These are phyloP conservation scores for Prunella himalayana DNA, from an alignment of 2,113 vertebrate genomes.

Conservation along the genomic window DNA sequence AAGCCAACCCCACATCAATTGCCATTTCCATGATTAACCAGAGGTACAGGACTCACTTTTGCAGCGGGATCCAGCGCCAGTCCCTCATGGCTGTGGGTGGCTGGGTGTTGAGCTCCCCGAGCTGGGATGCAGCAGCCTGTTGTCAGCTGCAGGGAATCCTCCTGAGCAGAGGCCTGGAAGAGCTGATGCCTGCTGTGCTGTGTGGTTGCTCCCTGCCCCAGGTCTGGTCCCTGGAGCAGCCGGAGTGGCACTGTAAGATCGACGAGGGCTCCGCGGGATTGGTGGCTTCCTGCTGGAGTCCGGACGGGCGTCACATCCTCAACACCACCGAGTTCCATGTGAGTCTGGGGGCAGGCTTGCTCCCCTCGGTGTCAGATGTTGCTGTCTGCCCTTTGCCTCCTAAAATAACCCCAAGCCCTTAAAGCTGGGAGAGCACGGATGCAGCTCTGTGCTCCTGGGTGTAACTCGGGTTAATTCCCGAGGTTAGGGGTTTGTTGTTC, in stretches of 20 bases:
- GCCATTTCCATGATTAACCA: too few relatives aligned
- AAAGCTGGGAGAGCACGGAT: neutral
- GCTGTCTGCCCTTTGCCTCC: conserved; percentile 69
- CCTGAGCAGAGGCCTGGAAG: neutral
- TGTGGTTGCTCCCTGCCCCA: conserved; percentile 25
- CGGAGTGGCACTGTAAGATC: conserved; percentile 95
- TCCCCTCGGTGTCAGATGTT: conserved; percentile 73
- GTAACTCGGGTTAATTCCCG: neutral
- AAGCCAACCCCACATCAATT: neutral
- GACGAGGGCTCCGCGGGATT: conserved; percentile 95
- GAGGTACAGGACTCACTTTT: conserved; percentile 70
- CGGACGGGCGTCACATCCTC: conserved; percentile 97
- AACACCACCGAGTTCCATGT: conserved; percentile 98
- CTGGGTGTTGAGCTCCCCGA: neutral
- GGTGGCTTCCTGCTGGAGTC: conserved; percentile 94
- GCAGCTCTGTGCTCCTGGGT: neutral
- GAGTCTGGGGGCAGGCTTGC: conserved; percentile 73
- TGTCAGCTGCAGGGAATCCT: fast-evolving
- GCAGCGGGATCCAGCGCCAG: conserved; percentile 77
- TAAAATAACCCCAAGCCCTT: conserved; percentile 72
- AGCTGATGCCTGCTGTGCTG: neutral
- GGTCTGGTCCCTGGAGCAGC: conserved; percentile 97
- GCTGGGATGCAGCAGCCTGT: neutral
- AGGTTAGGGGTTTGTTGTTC: neutral
- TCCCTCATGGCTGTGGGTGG: conserved; percentile 69